A percentile compares a stretch with the other conserved stretches of the same genome.
phyloP scores from a whole-genome alignment of 1,140 invertebrate genomes.

The Drosophila bocqueti region DNA sequence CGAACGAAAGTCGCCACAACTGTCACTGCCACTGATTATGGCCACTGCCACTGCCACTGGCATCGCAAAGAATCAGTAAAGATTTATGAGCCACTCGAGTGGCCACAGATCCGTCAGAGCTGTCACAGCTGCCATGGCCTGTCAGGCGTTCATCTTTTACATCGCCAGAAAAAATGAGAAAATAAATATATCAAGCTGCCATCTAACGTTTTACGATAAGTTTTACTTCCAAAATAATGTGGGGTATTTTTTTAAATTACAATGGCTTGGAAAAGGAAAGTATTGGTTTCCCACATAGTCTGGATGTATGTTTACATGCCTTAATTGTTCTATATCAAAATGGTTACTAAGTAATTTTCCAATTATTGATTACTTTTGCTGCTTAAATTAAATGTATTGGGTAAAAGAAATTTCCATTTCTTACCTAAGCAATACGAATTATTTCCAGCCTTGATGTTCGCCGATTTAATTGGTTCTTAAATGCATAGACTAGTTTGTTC shows the following conservation, averaged over 20 bases:
- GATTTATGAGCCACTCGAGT: conserved; percentile 40
- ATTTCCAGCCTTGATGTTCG: neutral
- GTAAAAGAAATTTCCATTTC: neutral
- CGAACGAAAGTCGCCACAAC: conserved; percentile 39
- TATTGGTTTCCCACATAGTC: neutral
- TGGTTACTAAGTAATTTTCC: neutral
- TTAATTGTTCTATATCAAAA: neutral
- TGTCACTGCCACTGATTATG: conserved; percentile 14
- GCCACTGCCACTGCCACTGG: conserved; percentile 6
- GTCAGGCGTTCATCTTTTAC: conserved; percentile 3
- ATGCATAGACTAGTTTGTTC: neutral
- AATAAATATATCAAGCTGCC: neutral
- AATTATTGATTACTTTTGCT: too few relatives aligned
- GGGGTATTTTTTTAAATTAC: neutral
- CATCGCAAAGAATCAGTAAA: conserved; percentile 31
- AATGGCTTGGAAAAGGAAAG: neutral
- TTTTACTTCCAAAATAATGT: neutral
- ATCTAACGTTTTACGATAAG: neutral
- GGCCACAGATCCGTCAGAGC: conserved; percentile 26
- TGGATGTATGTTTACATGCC: too few relatives aligned
- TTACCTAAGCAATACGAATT: neutral
- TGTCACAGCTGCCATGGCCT: conserved; percentile 11
- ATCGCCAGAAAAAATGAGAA: neutral
- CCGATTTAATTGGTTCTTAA: neutral
- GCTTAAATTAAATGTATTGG: neutral